These are phyloP conservation scores for Nannoperca obscura DNA, from an alignment of 2,797 vertebrate genomes.

Conservation along the genomic window DNA sequence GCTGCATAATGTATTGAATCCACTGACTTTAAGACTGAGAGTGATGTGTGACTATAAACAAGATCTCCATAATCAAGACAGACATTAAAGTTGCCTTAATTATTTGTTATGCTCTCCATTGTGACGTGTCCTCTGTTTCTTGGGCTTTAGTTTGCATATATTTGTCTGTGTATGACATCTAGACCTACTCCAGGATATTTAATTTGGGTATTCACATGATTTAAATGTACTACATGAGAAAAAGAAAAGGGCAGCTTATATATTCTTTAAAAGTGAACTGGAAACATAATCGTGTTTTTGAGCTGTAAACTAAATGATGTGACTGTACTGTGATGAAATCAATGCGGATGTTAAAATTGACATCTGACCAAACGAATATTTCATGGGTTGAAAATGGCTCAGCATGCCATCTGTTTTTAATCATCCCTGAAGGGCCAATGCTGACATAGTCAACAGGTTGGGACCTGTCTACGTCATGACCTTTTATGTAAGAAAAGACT, in stretches of 20 bases:
- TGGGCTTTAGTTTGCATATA: not conserved
- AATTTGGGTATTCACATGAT: not conserved
- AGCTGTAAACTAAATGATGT: no score
- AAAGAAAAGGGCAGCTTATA: not conserved
- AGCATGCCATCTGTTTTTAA: no score
- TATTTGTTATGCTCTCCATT: not conserved
- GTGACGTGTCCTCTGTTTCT: not conserved
- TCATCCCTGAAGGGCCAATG: no score
- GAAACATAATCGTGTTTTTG: no score
- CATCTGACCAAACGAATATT: no score
- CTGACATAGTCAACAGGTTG: no score
- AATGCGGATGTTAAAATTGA: no score
- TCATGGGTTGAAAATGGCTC: no score
- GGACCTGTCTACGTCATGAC: no score
- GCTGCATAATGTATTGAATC: not conserved
- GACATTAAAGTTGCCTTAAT: not conserved
- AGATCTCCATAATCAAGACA: conserved; percentile 2
- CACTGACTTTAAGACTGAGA: not conserved
- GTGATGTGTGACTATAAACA: not conserved
- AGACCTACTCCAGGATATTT: not conserved
- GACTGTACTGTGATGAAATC: no score
- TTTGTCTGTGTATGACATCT: not conserved
- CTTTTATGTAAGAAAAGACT: no score
- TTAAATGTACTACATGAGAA: not conserved
- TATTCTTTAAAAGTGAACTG: not conserved